Conservation (phyloP, 2,113 vertebrate species). For the Cygnus atratus region DNA sequence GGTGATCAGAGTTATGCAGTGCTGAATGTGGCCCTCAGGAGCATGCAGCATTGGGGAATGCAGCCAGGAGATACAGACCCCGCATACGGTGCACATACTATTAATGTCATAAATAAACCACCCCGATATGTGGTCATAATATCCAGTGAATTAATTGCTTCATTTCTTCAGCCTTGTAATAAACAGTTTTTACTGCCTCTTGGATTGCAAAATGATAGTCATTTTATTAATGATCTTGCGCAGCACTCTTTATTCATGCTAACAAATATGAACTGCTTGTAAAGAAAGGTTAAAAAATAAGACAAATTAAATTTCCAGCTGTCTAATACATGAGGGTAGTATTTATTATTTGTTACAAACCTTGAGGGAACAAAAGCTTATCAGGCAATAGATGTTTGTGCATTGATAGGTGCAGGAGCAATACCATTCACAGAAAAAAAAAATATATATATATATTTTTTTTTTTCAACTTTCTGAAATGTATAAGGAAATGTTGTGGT, state of each 20-base stretch:
- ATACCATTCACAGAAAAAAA: neutral
- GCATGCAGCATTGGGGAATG: neutral
- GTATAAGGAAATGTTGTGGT: neutral
- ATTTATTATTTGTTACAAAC: neutral
- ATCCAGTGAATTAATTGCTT: neutral
- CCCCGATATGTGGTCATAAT: neutral
- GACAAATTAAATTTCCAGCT: neutral
- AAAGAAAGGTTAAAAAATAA: neutral
- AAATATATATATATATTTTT: too few relatives aligned
- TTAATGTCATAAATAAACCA: neutral
- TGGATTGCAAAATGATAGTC: neutral
- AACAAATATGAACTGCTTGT: neutral
- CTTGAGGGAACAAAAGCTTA: neutral
- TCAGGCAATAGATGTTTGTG: neutral
- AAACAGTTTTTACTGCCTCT: neutral
- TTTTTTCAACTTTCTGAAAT: neutral
- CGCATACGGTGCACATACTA: neutral
- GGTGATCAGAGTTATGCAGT: neutral
- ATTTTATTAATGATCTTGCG: neutral
- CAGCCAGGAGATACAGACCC: neutral
- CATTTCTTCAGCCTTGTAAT: neutral
- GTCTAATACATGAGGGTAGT: neutral
- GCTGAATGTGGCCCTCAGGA: rapidly evolving
- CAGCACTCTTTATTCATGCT: neutral
- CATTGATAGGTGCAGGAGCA: neutral